Conservation (phyloP, 2,113 vertebrate species). For the Prinia subflava region DNA sequence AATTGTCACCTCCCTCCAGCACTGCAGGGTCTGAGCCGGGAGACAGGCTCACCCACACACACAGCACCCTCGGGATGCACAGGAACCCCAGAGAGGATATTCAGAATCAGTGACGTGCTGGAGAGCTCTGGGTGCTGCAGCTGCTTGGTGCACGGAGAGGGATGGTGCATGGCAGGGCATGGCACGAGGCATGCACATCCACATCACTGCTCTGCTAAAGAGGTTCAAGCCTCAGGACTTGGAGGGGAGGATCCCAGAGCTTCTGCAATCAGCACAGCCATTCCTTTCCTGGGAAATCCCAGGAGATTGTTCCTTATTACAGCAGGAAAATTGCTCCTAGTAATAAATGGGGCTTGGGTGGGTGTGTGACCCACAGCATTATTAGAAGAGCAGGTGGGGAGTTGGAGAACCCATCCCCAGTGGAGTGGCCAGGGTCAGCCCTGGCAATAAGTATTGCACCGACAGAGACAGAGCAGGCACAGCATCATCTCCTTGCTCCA, state of each 20-base stretch:
- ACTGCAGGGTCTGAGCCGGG: not conserved
- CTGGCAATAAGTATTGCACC: not conserved
- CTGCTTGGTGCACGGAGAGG: not conserved
- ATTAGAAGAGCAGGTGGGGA: not conserved
- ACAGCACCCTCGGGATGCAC: not conserved
- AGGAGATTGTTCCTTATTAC: not conserved
- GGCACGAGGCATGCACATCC: rapidly evolving
- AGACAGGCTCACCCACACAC: rapidly evolving
- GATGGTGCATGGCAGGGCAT: rapidly evolving
- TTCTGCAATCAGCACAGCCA: not conserved
- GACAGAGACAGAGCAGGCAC: not conserved
- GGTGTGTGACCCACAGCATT: rapidly evolving
- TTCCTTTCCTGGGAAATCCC: not conserved
- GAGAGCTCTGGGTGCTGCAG: not conserved
- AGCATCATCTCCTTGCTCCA: not conserved
- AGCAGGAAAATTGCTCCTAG: not conserved
- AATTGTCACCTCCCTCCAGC: not conserved
- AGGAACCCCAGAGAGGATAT: not conserved
- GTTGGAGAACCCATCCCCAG: not conserved
- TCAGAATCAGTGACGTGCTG: not conserved
- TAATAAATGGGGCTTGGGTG: not conserved
- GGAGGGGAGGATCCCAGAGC: not conserved
- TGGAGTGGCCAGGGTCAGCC: not conserved
- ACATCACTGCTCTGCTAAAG: not conserved
- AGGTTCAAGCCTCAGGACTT: not conserved